Base-by-base conservation (phyloP, 2,113 vertebrate genomes). In the Pagrus major region DNA sequence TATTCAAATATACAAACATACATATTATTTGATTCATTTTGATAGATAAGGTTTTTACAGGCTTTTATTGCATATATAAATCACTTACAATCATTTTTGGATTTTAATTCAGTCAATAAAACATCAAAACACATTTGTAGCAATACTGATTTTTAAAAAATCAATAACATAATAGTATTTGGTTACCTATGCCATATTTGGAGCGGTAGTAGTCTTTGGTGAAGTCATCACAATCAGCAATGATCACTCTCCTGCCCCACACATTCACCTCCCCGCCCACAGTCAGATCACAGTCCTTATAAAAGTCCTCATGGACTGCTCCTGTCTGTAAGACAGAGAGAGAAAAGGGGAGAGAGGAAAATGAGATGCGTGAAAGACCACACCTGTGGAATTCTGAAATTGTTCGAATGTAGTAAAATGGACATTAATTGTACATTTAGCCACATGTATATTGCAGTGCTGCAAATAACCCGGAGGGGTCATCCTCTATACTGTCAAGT, bases 141-240 rank as follows among this genome's bases (percentile, higher is more conserved):
- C 20, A 71, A 16, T 2, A 18, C 4, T n/a, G 10, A 16, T 51
- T 14, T 5, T 4, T 44, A 25, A 37, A 54, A 23, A 54, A 52
- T 27, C 4, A 52, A 58, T 20, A 21, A 27, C 15, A 14, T 8
- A 31, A 0, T 9, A 39, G 1, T 9, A 7, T 2, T n/a, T 11
- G 27, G 16, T 82, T 94, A 99, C 98, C 94, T 7, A 96, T 86
- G 86, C 96, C 96, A 1, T 97, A 97, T 89, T 96, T 98, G 85
- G 91, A 90, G 87, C 90, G 96, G 90, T 97, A 99, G 92, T 96
- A 96, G 78, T 94, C 87, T 93, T 96, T 97, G 33, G 97, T 98
- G 92, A 97, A 99, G 86, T 96, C 93, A 91, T 99, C 96, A 86
- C 98, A 99, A 86, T 97, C 96, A 60, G 95, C 94, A 81, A 99